Evolutionary conservation across 2,888 invertebrate genomes (phyloP), one percentile per base, ranked within the genome.

Genomic region (Blera fallax): DNA sequence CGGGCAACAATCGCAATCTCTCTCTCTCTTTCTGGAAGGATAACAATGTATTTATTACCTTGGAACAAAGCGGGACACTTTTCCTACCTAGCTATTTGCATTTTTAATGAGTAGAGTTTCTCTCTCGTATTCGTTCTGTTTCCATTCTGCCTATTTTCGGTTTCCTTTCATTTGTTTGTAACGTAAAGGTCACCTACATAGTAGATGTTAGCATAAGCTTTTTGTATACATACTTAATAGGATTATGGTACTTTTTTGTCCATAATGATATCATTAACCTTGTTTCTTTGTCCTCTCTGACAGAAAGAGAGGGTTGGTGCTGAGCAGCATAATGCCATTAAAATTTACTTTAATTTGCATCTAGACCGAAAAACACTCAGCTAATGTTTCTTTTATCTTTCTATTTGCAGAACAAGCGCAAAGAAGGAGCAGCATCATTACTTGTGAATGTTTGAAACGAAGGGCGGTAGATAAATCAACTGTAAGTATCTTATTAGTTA

Each of bases 401-500:
- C 54, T 81, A 18, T 74, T 81, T 70, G 43, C 62, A 81, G 81
- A 48, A 24, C 10, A 16, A 50, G 21, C 50, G 34, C n/a, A 29
- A 7, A 43, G 16, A 45, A 54, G 16, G 16, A n/a, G n/a, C n/a
- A n/a, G n/a, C n/a, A n/a, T n/a, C n/a, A 37, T 40, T 32, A 32
- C 64, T 58, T 72, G 58, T 43, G 40, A 65, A 70, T 70, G 70
- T n/a, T 70, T 43, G 45, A 64, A 48, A 50, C 37, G 37, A 18
- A 50, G 40, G 50, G 27, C 56, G 40, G 45, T 16, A 77, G 65
- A 82, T 70, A 77, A 65, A 82, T 82, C 77, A 82, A 58, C 50
- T 18, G 82, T 82, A 82, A 82, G 82, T 65, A 70, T 77, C 77
- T 82, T 82, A 82, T 70, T 70, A 82, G 69, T 82, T 72, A 58